Percentiles rank a stretch among this genome's conserved stretches.
phyloP scores from a whole-genome alignment of 1,140 invertebrate genomes.

The Idris sp. region DNA sequence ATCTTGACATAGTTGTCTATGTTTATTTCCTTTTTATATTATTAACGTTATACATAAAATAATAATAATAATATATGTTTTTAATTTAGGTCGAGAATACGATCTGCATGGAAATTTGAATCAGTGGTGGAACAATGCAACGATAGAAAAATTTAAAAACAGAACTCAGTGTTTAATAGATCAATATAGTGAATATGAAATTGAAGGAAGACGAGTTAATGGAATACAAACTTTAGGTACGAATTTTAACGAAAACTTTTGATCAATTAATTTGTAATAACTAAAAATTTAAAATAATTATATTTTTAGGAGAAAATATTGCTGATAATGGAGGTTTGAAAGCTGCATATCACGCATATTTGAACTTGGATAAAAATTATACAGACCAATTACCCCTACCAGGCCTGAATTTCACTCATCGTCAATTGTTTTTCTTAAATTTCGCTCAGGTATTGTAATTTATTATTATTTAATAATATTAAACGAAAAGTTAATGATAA shows the following conservation, averaged over 20 bases:
- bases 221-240: conserved; percentile 82
- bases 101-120: conserved; percentile 91
- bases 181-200: conserved; percentile 88
- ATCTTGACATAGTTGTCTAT: too few species aligned
- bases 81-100: conserved; percentile 80
- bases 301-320: conserved; percentile 89
- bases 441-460: conserved; percentile 94
- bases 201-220: conserved; percentile 81
- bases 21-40: too few species aligned
- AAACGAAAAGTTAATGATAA: too few species aligned
- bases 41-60: too few species aligned
- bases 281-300: too few species aligned
- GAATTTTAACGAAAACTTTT: too few species aligned
- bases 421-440: conserved; percentile 94
- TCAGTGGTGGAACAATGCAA: conserved; percentile 98
- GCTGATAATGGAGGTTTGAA: conserved; percentile 96
- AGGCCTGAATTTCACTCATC: conserved; percentile 88
- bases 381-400: conserved; percentile 83
- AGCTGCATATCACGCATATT: conserved; percentile 93
- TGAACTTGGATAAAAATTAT: conserved; percentile 77
- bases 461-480: too few species aligned
- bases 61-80: too few species aligned
- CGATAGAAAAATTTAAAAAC: conserved; percentile 92
- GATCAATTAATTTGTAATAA: too few species aligned
- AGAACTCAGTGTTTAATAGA: conserved; percentile 93